These are phyloP conservation scores for Upupa epops DNA, from an alignment of 2,113 vertebrate genomes.

Conservation along the genomic window DNA sequence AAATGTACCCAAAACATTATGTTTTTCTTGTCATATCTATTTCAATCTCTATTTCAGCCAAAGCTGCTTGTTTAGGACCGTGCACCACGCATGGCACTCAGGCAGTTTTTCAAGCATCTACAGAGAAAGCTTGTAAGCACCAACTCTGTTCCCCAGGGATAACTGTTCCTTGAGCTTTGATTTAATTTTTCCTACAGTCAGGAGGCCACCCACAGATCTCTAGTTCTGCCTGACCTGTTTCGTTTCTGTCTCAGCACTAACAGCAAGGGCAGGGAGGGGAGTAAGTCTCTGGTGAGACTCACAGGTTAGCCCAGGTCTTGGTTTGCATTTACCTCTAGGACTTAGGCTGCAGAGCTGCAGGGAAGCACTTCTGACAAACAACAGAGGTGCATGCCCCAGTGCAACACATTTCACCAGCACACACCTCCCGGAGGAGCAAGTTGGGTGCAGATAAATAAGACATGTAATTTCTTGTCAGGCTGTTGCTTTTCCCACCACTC, in stretches of 20 bases:
- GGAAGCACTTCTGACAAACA: neutral
- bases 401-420: neutral
- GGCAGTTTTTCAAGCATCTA: neutral
- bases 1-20: neutral
- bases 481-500: constrained; percentile 2
- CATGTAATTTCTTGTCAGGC: constrained; percentile 55
- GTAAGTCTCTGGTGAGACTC: neutral
- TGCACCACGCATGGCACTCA: accelerated
- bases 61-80: neutral
- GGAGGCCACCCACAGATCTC: constrained; percentile 39
- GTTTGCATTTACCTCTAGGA: neutral
- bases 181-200: constrained; percentile 34
- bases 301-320: neutral
- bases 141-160: constrained; percentile 18
- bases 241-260: neutral
- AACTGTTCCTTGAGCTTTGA: constrained; percentile 33
- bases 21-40: neutral
- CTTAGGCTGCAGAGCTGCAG: neutral
- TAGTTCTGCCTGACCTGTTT: neutral
- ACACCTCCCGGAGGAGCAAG: neutral
- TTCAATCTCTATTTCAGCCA: neutral
- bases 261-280: neutral
- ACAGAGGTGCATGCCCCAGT: neutral
- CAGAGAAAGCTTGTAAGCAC: neutral
- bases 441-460: constrained; percentile 35